Evolutionary conservation across 2,113 vertebrate genomes (phyloP), one percentile per base, ranked within the genome.

Genomic region (Thymallus thymallus): DNA sequence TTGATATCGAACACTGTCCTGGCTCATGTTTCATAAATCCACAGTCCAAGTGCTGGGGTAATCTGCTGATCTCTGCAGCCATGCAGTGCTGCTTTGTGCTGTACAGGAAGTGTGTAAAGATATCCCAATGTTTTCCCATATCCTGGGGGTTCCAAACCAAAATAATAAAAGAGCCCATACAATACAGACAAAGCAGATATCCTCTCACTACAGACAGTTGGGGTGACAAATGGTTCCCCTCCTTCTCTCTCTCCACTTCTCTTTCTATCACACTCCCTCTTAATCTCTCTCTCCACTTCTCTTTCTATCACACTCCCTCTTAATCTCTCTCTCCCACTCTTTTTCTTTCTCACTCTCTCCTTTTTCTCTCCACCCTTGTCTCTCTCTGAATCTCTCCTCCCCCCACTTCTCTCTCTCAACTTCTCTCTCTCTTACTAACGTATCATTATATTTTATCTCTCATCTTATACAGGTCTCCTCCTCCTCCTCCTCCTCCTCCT

Each of bases 181-280:
- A 78, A 87, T 45, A 83, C 74, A 78, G 29, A 62, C 80, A 75
- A 75, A 18, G 58, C 78, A 76, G 80, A 82, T 85, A 85, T 85
- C 85, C 88, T 74, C 51, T 74, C 73, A n/a, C 71, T 77, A 66
- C 84, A 75, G 69, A 75, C 82, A 87, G 87, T 75, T 84, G 82
- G 71, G 72, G 70, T 68, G 81, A 85, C 80, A 80, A 41, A 81
- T 75, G 68, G 67, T 60, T 55, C 60, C 30, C 69, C 71, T 76
- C 69, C 69, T 76, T 55, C 67, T 68, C 67, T 79, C n/a, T 63
- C 6, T 10, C 26, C 60, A 22, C 64, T 71, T 72, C 41, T 68
- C 22, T 48, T 70, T 77, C 72, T 60, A 68, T 74, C 80, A 14
- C 75, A 73, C 41, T 63, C 14, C 18, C 55, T 9, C 66, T 56